A percentile compares a stretch with the other conserved stretches of the same genome.
These are phyloP conservation scores for Reticulitermes speratus DNA, from an alignment of 1,140 invertebrate species.

Conservation along the genomic window DNA sequence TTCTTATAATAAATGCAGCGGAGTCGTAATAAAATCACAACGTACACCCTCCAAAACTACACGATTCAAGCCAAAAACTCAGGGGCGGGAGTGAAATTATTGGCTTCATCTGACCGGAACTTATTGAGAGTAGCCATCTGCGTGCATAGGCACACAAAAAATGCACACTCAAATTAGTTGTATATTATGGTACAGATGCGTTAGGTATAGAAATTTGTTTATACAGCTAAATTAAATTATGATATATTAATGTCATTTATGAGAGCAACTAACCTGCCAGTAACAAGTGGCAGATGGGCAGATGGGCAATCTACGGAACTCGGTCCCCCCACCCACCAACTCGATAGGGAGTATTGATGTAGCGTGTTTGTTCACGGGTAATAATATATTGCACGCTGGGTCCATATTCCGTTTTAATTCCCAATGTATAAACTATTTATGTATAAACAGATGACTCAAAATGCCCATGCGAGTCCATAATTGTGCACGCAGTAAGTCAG, in stretches of 20 bases:
- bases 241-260: conserved; percentile 18
- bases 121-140: conserved; percentile 11
- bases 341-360: conserved; percentile 18
- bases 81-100: neutral
- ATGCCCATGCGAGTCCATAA: conserved; percentile 4
- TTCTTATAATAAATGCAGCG: neutral
- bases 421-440: conserved; percentile 17
- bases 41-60: neutral
- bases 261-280: conserved; percentile 16
- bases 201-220: conserved; percentile 14
- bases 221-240: conserved; percentile 20
- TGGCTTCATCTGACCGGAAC: conserved; percentile 13
- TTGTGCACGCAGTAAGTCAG: neutral
- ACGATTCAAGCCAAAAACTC: conserved; percentile 3
- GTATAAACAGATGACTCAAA: conserved; percentile 19
- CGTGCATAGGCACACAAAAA: neutral
- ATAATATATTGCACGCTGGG: conserved; percentile 15
- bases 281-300: conserved; percentile 11
- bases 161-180: conserved; percentile 16
- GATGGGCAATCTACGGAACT: conserved; percentile 16
- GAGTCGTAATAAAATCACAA: neutral
- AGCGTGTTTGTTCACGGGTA: conserved; percentile 14
- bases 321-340: neutral
- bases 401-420: conserved; percentile 19
- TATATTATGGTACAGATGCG: conserved; percentile 16